phyloP scores from a whole-genome alignment of 1,140 invertebrate genomes.

The Lanistes nyassanus region DNA sequence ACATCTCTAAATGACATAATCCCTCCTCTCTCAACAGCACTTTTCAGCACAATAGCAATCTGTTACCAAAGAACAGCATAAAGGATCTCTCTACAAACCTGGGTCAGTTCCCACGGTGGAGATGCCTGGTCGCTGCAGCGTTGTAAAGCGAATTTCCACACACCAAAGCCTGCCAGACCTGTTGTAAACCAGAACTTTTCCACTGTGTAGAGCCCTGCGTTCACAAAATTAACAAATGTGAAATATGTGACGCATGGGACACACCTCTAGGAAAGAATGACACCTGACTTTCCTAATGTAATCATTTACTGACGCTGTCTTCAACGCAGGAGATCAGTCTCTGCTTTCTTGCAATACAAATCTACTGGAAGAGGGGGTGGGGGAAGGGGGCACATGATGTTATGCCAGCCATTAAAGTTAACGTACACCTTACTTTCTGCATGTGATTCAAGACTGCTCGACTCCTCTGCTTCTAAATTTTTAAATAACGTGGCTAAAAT shows the following conservation, averaged over 20 bases:
- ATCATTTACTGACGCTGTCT: neutral
- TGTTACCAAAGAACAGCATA: too few relatives aligned
- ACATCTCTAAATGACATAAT: too few relatives aligned
- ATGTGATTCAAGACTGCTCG: too few relatives aligned
- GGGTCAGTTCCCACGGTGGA: slow-evolving; percentile 55
- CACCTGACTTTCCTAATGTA: neutral
- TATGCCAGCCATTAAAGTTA: too few relatives aligned
- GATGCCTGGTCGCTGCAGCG: slow-evolving; percentile 55
- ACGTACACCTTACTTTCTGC: too few relatives aligned
- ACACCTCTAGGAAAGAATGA: too few relatives aligned
- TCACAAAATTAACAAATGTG: neutral
- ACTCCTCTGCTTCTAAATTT: too few relatives aligned
- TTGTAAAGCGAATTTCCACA: slow-evolving; percentile 65
- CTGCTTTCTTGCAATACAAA: too few relatives aligned
- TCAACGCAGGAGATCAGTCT: too few relatives aligned
- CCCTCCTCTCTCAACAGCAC: too few relatives aligned
- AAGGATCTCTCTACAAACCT: slow-evolving; percentile 30
- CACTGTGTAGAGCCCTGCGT: slow-evolving; percentile 61
- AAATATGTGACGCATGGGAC: neutral
- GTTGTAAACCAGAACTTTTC: slow-evolving; percentile 62
- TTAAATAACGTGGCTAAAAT: too few relatives aligned
- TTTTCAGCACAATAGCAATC: too few relatives aligned
- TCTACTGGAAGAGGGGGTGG: neutral
- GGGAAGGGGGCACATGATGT: neutral
- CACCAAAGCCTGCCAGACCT: slow-evolving; percentile 60